Evolutionary conservation across 2,888 invertebrate species (phyloP), one percentile per base, ranked within the genome.

Genomic region (Clistopyga incitator): DNA sequence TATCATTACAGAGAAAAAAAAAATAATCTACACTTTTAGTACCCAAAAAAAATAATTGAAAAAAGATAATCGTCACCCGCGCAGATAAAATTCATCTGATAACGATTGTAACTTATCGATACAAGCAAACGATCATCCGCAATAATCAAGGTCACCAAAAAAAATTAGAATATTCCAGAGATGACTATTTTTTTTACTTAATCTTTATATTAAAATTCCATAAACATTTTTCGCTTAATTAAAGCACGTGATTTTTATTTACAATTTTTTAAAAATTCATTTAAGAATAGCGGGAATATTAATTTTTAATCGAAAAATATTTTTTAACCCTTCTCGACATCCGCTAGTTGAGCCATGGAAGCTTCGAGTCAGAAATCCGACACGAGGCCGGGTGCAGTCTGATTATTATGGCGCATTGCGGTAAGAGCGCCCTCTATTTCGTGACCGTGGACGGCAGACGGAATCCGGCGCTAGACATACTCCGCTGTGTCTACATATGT

Each of bases 381-480:
- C 85, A 81, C 77, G 84, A 79, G 81, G 77, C 45, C 50, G 78
- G 65, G 68, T 59, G 79, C 84, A 74, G 81, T 81, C 77, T 56
- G 84, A 81, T 85, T 84, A 81, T 85, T 83, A 85, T 90, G 90
- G 87, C 90, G 90, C 90, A 90, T 88, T 90, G 90, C 90, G 88
- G 90, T 90, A 89, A 87, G 86, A 84, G 85, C 88, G 87, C 86
- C 85, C 90, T 89, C 88, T 89, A 87, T 88, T 90, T 88, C 88
- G 86, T 85, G 87, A 87, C 86, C 85, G 84, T 87, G 87, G 87
- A 86, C 50, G 68, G 38, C 64, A 85, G 85, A 86, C 83, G 81
- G 23, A 80, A 72, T 61, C 54, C 54, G 59, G 11, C 78, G 52
- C 64, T 50, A 74, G 72, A 72, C 80, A 47, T 47, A 72, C 68